These are phyloP conservation scores for Drosophila robusta DNA, from an alignment of 2,888 invertebrate species.

Conservation along the genomic window DNA sequence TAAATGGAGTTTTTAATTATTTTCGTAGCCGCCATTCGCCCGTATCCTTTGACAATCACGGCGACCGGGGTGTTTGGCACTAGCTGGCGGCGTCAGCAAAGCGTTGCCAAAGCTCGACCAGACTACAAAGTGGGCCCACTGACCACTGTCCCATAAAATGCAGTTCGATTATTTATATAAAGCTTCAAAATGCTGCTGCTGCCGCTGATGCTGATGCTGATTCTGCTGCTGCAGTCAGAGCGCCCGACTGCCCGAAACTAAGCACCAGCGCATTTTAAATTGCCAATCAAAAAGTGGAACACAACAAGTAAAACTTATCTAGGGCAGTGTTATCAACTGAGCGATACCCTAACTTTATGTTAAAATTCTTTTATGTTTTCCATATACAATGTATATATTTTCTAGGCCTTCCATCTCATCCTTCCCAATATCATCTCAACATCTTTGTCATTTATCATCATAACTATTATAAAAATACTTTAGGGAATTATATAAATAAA, in stretches of 20 bases:
- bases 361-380: no score
- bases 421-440: no score
- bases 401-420: no score
- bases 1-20: slow-evolving; percentile 81
- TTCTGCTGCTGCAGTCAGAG: slow-evolving; percentile 18
- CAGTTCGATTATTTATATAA: slow-evolving; percentile 80
- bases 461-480: no score
- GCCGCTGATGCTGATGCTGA: slow-evolving; percentile 23
- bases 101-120: slow-evolving; percentile 31
- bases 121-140: slow-evolving; percentile 43
- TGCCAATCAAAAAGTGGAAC: slow-evolving; percentile 75
- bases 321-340: background rate
- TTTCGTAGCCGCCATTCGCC: slow-evolving; percentile 57
- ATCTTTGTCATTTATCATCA: no score
- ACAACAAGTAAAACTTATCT: slow-evolving; percentile 20
- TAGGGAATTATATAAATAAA: no score
- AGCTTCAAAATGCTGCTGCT: slow-evolving; percentile 58
- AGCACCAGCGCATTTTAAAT: slow-evolving; percentile 66
- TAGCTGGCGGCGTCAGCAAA: slow-evolving; percentile 29
- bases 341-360: slow-evolving; percentile 13
- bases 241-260: slow-evolving; percentile 24
- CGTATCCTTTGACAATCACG: slow-evolving; percentile 78
- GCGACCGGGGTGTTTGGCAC: slow-evolving; percentile 41
- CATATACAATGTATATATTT: no score
- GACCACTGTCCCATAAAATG: slow-evolving; percentile 59